A percentile compares a stretch with the other conserved stretches of the same genome.
Conservation (phyloP, 2,797 vertebrate species). For the Hephaestus fuliginosus region DNA sequence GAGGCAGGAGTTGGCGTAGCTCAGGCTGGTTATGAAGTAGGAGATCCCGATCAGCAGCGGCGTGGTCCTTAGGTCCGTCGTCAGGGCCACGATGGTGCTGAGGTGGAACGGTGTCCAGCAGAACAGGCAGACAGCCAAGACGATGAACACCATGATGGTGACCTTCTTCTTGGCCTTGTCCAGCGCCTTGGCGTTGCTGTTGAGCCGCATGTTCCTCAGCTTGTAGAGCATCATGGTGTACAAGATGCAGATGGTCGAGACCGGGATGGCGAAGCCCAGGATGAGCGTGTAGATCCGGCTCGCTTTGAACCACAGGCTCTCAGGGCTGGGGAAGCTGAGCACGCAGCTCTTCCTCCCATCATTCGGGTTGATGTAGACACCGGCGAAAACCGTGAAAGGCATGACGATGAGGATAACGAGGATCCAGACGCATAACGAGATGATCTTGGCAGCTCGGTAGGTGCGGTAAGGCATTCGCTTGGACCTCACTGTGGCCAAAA, state of each 20-base stretch:
- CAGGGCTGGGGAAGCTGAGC: slow-evolving; percentile 89
- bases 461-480: slow-evolving; percentile 88
- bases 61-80: slow-evolving; percentile 89
- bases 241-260: slow-evolving; percentile 89
- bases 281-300: slow-evolving; percentile 90
- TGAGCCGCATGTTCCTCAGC: slow-evolving; percentile 88
- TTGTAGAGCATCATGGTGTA: slow-evolving; percentile 90
- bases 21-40: slow-evolving; percentile 91
- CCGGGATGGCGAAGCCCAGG: slow-evolving; percentile 89
- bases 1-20: slow-evolving; percentile 92
- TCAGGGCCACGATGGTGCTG: slow-evolving; percentile 90
- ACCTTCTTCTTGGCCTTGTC: slow-evolving; percentile 92
- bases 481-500: slow-evolving; percentile 88
- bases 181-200: slow-evolving; percentile 89
- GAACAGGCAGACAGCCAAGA: slow-evolving; percentile 89
- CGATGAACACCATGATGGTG: slow-evolving; percentile 91
- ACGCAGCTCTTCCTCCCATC: slow-evolving; percentile 88
- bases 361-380: slow-evolving; percentile 76
- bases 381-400: slow-evolving; percentile 89
- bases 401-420: slow-evolving; percentile 88
- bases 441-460: slow-evolving; percentile 85
- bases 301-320: slow-evolving; percentile 89
- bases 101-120: slow-evolving; percentile 93
- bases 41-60: slow-evolving; percentile 89
- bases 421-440: slow-evolving; percentile 90